phyloP scores from a whole-genome alignment of 2,888 invertebrate species.

The Tribolium freemani region DNA sequence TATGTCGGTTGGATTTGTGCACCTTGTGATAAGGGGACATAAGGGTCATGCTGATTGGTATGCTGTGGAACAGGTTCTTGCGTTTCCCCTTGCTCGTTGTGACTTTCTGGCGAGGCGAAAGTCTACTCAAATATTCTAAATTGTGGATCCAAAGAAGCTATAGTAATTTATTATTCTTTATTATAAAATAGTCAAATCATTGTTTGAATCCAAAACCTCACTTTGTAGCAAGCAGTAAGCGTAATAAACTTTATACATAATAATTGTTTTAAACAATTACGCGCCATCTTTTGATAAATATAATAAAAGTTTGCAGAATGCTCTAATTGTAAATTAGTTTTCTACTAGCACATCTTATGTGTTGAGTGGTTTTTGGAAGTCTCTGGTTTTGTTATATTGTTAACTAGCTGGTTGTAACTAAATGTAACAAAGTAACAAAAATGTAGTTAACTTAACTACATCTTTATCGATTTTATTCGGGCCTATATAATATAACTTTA shows the following conservation, averaged over 20 bases:
- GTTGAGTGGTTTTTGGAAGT: too few relatives aligned
- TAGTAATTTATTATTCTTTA: too few relatives aligned
- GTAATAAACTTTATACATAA: too few relatives aligned
- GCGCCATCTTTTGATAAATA: constrained; percentile 27
- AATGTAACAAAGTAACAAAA: too few relatives aligned
- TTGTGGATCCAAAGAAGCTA: background rate
- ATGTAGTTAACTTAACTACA: background rate
- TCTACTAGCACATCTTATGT: too few relatives aligned
- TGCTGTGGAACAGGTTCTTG: constrained; percentile 49
- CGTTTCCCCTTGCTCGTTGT: constrained; percentile 1
- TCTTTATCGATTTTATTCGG: too few relatives aligned
- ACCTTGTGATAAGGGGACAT: constrained; percentile 28
- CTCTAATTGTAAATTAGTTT: background rate
- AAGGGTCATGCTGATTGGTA: constrained; percentile 41
- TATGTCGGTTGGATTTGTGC: background rate
- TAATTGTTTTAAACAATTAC: constrained; percentile 1
- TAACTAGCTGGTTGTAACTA: too few relatives aligned
- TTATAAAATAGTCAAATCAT: too few relatives aligned
- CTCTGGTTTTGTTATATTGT: too few relatives aligned
- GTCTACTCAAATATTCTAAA: background rate
- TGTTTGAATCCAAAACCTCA: too few relatives aligned
- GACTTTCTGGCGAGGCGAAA: constrained; percentile 15
- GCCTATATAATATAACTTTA: too few relatives aligned
- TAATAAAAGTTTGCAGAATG: background rate
- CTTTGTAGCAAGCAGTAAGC: too few relatives aligned